Percentiles rank a stretch among this genome's conserved stretches.
These are phyloP conservation scores for Conus ventricosus DNA, from an alignment of 1,140 invertebrate genomes.

Conservation along the genomic window DNA sequence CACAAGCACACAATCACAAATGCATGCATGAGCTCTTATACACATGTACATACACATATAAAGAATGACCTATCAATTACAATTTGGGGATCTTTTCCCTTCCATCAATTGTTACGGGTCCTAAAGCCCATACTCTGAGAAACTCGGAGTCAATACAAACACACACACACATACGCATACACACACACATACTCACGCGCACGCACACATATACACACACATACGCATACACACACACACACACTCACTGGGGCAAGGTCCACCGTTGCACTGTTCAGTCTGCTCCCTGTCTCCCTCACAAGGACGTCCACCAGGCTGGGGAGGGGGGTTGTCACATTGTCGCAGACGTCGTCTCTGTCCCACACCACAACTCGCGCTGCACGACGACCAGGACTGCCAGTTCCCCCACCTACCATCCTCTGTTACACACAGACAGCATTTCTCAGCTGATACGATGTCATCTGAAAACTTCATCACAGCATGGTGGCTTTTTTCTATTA, in stretches of 20 bases:
- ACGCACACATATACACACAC: too few species aligned
- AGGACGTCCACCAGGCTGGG: conserved; percentile 59
- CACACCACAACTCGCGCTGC: conserved; percentile 81
- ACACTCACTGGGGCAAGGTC: conserved; percentile 63
- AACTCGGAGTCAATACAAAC: too few species aligned
- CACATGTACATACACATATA: not conserved
- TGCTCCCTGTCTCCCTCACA: conserved; percentile 59
- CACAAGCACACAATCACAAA: not conserved
- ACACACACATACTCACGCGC: conserved; percentile 44
- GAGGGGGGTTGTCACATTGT: conserved; percentile 79
- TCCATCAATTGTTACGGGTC: too few species aligned
- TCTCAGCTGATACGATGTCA: too few species aligned
- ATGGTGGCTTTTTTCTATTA: too few species aligned
- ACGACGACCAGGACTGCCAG: conserved; percentile 81
- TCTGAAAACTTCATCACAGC: too few species aligned
- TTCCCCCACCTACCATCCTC: conserved; percentile 80
- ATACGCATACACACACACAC: not conserved
- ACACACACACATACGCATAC: too few species aligned
- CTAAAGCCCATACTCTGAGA: too few species aligned
- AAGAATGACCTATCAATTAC: too few species aligned
- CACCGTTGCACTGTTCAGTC: conserved; percentile 50
- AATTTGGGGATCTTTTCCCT: too few species aligned
- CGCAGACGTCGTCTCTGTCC: conserved; percentile 80
- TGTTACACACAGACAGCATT: conserved; percentile 39
- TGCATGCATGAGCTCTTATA: not conserved